Percentiles rank a stretch among this genome's conserved stretches.
phyloP scores from a whole-genome alignment of 2,888 invertebrate species.

The Malthinus flaveolus region DNA sequence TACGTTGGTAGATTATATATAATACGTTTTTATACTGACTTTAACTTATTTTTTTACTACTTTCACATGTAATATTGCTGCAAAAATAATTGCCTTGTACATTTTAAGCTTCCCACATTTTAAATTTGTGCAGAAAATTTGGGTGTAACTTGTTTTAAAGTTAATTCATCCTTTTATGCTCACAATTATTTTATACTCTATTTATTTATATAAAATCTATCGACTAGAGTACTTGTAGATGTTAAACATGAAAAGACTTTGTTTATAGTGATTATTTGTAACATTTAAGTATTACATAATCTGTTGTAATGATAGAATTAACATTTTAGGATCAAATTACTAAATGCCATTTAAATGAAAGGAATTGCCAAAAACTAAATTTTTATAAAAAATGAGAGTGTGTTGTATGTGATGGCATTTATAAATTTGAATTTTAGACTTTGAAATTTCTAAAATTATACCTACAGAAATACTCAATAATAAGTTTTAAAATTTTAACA shows the following conservation, averaged over 20 bases:
- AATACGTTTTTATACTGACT: conserved; percentile 2
- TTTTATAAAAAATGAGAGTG: too few species aligned
- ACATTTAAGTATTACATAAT: conserved; percentile 22
- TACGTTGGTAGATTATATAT: conserved; percentile 17
- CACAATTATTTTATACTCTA: too few species aligned
- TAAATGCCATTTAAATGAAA: background rate
- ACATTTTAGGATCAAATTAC: background rate
- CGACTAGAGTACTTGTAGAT: conserved; percentile 19
- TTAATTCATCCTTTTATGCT: background rate
- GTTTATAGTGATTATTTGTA: conserved; percentile 33
- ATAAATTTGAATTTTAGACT: conserved; percentile 19
- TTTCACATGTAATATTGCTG: background rate
- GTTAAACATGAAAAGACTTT: conserved; percentile 34
- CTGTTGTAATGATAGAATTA: conserved; percentile 17
- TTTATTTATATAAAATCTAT: conserved; percentile 22
- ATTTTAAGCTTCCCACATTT: too few species aligned
- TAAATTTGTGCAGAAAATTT: too few species aligned
- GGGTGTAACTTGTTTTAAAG: background rate
- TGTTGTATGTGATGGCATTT: background rate
- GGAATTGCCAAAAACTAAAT: too few species aligned
- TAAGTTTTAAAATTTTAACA: conserved; percentile 9
- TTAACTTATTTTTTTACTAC: background rate
- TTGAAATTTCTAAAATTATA: conserved; percentile 22
- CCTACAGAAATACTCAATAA: conserved; percentile 19
- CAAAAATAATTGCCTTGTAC: too few species aligned